Percentiles rank a stretch among this genome's conserved stretches.
phyloP scores from a whole-genome alignment of 1,140 invertebrate genomes.

The Epicauta chinensis region DNA sequence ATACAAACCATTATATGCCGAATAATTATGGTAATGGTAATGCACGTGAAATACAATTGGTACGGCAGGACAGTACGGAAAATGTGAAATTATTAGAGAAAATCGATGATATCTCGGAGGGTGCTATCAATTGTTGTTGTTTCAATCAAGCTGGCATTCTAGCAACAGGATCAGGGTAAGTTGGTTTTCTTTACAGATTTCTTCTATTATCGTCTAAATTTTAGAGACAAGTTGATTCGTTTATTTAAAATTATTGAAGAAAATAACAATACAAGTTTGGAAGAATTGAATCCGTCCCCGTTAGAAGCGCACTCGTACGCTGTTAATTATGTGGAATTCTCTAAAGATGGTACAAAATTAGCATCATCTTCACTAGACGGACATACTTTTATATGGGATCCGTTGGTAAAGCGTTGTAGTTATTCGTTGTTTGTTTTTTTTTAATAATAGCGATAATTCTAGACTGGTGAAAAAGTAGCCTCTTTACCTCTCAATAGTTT shows the following conservation, averaged over 20 bases:
- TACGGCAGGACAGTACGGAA: constrained; percentile 41
- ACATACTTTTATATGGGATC: constrained; percentile 60
- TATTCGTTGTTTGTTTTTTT: not conserved
- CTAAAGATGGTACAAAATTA: constrained; percentile 55
- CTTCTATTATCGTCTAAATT: constrained; percentile 14
- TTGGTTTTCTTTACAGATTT: not conserved
- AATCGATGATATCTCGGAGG: constrained; percentile 46
- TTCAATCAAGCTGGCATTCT: constrained; percentile 47
- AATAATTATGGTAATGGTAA: constrained; percentile 12
- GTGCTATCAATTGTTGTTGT: constrained; percentile 52
- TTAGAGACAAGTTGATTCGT: constrained; percentile 53
- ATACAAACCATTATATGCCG: constrained; percentile 27
- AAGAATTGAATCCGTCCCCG: constrained; percentile 47
- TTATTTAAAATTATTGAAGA: constrained; percentile 44
- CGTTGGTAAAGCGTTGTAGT: constrained; percentile 42
- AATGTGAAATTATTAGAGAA: constrained; percentile 46
- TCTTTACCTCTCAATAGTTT: constrained; percentile 37
- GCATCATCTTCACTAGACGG: constrained; percentile 71
- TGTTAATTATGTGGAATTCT: constrained; percentile 60
- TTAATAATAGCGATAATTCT: not conserved
- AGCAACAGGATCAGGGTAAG: constrained; percentile 52
- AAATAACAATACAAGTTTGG: constrained; percentile 40
- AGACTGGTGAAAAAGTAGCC: constrained; percentile 37
- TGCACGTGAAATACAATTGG: constrained; percentile 44
- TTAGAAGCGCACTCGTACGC: constrained; percentile 56